These are phyloP conservation scores for Pseudomyrmex sp. DNA, from an alignment of 1,140 invertebrate genomes.

Conservation along the genomic window DNA sequence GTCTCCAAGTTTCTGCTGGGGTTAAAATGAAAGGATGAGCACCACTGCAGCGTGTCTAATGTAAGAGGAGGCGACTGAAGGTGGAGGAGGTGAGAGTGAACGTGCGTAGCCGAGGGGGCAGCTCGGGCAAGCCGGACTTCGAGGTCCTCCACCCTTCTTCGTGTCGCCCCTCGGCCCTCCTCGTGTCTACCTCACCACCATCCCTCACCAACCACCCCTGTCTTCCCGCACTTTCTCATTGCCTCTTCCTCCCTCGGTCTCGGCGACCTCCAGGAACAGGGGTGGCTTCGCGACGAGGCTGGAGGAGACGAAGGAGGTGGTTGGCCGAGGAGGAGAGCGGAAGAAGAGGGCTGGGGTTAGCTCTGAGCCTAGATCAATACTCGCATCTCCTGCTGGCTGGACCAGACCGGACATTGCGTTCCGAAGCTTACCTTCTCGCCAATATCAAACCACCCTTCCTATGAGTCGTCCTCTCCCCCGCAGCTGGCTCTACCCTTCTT, in stretches of 20 bases:
- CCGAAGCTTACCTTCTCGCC: conserved; percentile 77
- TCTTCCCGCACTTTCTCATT: conserved; percentile 66
- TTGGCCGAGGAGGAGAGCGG: conserved; percentile 76
- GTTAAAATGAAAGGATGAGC: conserved; percentile 63
- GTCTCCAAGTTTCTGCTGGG: background rate
- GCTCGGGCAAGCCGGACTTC: conserved; percentile 79
- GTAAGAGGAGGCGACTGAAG: conserved; percentile 75
- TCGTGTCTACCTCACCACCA: conserved; percentile 51
- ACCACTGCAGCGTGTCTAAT: conserved; percentile 72
- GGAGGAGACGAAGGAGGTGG: conserved; percentile 79
- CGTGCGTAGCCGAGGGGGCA: conserved; percentile 78
- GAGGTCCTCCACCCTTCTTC: conserved; percentile 74
- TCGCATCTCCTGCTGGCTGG: conserved; percentile 84
- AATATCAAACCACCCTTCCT: conserved; percentile 71
- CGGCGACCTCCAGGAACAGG: conserved; percentile 78
- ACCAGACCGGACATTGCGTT: conserved; percentile 85
- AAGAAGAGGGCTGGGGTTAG: conserved; percentile 61
- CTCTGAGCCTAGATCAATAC: conserved; percentile 84
- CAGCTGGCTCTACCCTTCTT: conserved; percentile 57
- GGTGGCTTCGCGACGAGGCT: conserved; percentile 76
- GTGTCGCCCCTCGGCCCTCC: conserved; percentile 22
- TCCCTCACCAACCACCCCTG: conserved; percentile 45
- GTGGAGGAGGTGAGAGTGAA: conserved; percentile 78
- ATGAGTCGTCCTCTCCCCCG: conserved; percentile 46
- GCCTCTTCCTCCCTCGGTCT: conserved; percentile 54